Conservation (phyloP, 2,113 vertebrate species). For the Danio rerio region GRCz12tu NC_133195.1:5496001-5496500, state of each 20-base stretch:
- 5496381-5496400: too few relatives aligned
- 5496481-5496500: too few relatives aligned
- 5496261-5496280: too few relatives aligned
- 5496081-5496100: slow-evolving; percentile 55
- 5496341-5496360: too few relatives aligned
- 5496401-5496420: too few relatives aligned
- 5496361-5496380: too few relatives aligned
- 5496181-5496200: slow-evolving; percentile 21
- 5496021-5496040: slow-evolving; percentile 60
- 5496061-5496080: slow-evolving; percentile 40
- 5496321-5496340: too few relatives aligned
- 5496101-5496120: slow-evolving; percentile 42
- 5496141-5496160: slow-evolving; percentile 45
- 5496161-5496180: slow-evolving; percentile 44
- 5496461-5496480: too few relatives aligned
- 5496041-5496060: slow-evolving; percentile 57
- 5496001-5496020: slow-evolving; percentile 58
- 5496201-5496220: slow-evolving; percentile 5
- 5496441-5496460: too few relatives aligned
- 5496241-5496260: not conserved
- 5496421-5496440: too few relatives aligned
- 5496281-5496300: too few relatives aligned
- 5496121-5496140: not conserved
- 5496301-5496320: not conserved
- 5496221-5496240: slow-evolving; percentile 12